Percentiles rank a stretch among this genome's conserved stretches.
Conservation (phyloP, 2,797 vertebrate species). For the Poeciliopsis turneri region DNA sequence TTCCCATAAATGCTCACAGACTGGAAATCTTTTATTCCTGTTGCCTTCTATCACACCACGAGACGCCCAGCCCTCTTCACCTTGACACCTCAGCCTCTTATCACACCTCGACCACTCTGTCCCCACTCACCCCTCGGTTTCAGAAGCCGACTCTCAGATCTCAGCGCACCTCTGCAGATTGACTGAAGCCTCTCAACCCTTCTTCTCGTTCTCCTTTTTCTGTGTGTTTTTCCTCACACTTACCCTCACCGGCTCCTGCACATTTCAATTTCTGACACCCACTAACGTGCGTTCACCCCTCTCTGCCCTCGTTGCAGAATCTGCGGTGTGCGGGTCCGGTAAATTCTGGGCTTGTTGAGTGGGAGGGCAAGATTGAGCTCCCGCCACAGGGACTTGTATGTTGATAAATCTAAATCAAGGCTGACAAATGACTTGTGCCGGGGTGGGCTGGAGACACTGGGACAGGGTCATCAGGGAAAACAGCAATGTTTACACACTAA, state of each 20-base stretch:
- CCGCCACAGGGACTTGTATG: conserved; percentile 39
- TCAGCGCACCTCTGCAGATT: conserved; percentile 43
- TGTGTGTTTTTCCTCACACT: conserved; percentile 3
- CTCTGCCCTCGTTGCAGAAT: neutral
- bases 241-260: conserved; percentile 3
- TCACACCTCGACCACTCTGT: conserved; percentile 32
- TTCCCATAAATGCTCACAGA: neutral
- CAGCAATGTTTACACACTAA: conserved; percentile 75
- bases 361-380: conserved; percentile 45
- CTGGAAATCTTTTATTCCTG: neutral
- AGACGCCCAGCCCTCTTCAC: conserved; percentile 27
- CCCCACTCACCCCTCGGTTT: conserved; percentile 34
- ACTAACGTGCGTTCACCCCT: neutral
- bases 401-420: conserved; percentile 72
- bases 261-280: conserved; percentile 30
- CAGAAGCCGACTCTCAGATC: conserved; percentile 48
- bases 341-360: conserved; percentile 40
- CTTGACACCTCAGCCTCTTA: conserved; percentile 48
- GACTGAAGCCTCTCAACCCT: conserved; percentile 2
- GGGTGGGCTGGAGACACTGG: conserved; percentile 62
- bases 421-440: conserved; percentile 72
- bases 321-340: conserved; percentile 31
- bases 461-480: conserved; percentile 54
- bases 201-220: neutral
- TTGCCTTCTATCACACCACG: conserved; percentile 36